Conservation (phyloP, 2,888 invertebrate genomes). For the Sphinx pinastri region DNA sequence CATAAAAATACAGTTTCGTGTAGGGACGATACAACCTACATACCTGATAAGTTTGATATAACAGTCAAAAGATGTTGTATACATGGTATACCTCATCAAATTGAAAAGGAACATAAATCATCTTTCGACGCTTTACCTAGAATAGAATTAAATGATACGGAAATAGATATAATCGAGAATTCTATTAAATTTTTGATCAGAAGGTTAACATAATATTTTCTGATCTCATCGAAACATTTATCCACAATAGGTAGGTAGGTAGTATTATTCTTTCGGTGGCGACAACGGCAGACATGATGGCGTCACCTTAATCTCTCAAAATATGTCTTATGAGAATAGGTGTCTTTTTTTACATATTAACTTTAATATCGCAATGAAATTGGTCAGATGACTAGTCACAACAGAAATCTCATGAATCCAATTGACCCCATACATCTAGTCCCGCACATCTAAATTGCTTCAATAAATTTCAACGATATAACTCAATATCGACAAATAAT, state of each 20-base stretch:
- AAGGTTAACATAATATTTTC: too few relatives aligned
- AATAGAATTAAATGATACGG: too few relatives aligned
- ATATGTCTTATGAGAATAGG: neutral
- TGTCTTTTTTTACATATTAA: neutral
- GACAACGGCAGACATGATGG: neutral
- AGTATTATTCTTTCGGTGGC: neutral
- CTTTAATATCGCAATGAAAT: neutral
- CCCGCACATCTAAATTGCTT: constrained; percentile 42
- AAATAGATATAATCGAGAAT: too few relatives aligned
- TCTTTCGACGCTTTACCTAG: too few relatives aligned
- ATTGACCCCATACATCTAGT: constrained; percentile 51
- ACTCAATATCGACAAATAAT: constrained; percentile 31
- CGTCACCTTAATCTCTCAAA: constrained; percentile 5
- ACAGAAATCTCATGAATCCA: constrained; percentile 47
- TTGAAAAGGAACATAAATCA: too few relatives aligned
- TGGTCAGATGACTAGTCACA: constrained; percentile 27
- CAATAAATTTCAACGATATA: constrained; percentile 39
- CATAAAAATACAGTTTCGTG: too few relatives aligned
- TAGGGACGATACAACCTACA: too few relatives aligned
- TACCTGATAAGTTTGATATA: too few relatives aligned
- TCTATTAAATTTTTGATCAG: too few relatives aligned
- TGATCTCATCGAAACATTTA: neutral
- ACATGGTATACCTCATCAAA: too few relatives aligned
- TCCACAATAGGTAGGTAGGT: neutral
- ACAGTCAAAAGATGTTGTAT: too few relatives aligned